A percentile compares a stretch with the other conserved stretches of the same genome.
phyloP scores from a whole-genome alignment of 1,140 invertebrate species.

The Venustaconcha ellipsiformis region DNA sequence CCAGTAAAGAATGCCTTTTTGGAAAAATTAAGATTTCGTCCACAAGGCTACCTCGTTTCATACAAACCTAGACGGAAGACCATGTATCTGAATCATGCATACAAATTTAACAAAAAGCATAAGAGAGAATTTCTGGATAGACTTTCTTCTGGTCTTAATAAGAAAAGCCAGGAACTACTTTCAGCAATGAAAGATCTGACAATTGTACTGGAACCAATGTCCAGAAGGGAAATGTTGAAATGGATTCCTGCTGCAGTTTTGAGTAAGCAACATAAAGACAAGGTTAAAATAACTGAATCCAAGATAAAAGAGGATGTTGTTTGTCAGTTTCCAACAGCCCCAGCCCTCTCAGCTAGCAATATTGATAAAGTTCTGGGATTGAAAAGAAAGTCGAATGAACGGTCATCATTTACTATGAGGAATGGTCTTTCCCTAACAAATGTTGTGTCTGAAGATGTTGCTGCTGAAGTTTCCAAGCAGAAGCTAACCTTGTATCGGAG shows the following conservation, averaged over 20 bases:
- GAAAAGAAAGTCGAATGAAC: constrained; percentile 32
- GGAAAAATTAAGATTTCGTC: constrained; percentile 49
- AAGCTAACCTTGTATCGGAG: constrained; percentile 53
- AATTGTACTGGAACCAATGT: constrained; percentile 42
- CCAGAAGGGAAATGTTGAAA: constrained; percentile 40
- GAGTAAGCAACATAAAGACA: constrained; percentile 16
- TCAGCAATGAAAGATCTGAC: constrained; percentile 40
- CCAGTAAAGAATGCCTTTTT: constrained; percentile 50
- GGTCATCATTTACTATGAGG: background rate
- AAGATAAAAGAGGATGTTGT: constrained; percentile 4
- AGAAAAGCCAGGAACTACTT: constrained; percentile 37
- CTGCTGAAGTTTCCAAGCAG: constrained; percentile 50
- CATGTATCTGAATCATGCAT: constrained; percentile 44
- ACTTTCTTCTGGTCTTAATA: constrained; percentile 45
- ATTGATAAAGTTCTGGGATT: constrained; percentile 55
- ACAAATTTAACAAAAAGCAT: constrained; percentile 53
- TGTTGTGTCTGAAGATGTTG: constrained; percentile 51
- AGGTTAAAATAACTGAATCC: constrained; percentile 7
- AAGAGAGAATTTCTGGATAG: constrained; percentile 39
- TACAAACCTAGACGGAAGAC: constrained; percentile 45
- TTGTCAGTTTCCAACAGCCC: constrained; percentile 49
- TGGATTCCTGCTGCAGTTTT: constrained; percentile 41
- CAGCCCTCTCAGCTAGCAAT: constrained; percentile 46
- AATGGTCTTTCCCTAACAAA: constrained; percentile 36
- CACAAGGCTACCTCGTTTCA: constrained; percentile 41